Evolutionary conservation across 2,113 vertebrate genomes (phyloP).

Genomic region (Amphiprion ocellaris): DNA sequence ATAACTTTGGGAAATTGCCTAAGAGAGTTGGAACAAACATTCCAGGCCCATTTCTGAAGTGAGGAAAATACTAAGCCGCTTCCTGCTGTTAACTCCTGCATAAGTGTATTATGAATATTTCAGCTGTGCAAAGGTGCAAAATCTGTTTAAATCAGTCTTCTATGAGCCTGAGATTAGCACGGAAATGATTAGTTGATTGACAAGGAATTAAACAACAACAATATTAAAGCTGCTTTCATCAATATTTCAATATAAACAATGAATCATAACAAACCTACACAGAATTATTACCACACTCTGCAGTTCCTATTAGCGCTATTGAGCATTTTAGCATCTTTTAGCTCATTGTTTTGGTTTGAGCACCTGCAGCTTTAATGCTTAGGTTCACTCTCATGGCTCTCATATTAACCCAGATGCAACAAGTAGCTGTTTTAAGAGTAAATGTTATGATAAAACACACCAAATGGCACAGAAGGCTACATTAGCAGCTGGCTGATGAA

Average conservation of each 20-base stretch:
- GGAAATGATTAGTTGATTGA: constrained; percentile 17
- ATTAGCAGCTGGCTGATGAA: background rate
- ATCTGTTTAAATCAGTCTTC: constrained; percentile 25
- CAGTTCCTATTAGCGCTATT: too few relatives aligned
- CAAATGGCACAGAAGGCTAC: constrained; percentile 15
- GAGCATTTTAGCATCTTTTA: background rate
- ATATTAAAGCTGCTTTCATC: constrained; percentile 13
- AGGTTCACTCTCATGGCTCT: too few relatives aligned
- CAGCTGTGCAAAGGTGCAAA: constrained; percentile 7
- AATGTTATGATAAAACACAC: background rate
- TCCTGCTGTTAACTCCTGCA: background rate
- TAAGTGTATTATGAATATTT: constrained; percentile 17
- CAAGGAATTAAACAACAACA: background rate
- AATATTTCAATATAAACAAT: background rate
- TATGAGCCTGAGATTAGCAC: background rate
- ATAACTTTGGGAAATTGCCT: constrained; percentile 6
- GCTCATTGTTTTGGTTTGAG: background rate
- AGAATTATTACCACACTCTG: too few relatives aligned
- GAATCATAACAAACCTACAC: background rate
- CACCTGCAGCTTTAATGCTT: background rate
- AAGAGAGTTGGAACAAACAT: constrained; percentile 8
- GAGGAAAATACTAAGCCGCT: background rate
- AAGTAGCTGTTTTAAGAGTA: background rate
- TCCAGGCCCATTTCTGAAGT: background rate
- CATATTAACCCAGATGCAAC: background rate